Conservation (phyloP, 2,888 invertebrate genomes). For the Oxyteleia sp. region DNA sequence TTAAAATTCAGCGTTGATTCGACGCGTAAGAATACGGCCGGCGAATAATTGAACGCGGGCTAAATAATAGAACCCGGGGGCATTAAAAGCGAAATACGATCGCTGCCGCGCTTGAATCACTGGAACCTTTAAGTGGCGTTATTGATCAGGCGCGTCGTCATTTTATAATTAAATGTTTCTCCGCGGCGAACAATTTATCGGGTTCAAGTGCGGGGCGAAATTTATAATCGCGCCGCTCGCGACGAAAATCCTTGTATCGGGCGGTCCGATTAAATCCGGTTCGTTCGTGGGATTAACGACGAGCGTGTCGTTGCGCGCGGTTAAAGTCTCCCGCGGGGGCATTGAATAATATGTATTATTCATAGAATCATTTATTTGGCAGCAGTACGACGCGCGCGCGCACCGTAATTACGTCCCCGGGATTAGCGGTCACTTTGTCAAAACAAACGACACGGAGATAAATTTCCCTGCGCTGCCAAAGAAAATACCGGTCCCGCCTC, state of each 20-base stretch:
- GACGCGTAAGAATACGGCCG: conserved; percentile 15
- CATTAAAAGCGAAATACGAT: conserved; percentile 2
- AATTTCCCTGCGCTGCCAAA: conserved; percentile 76
- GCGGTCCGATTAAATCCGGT: conserved; percentile 42
- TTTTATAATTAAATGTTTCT: conserved; percentile 16
- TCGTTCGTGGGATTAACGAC: conserved; percentile 38
- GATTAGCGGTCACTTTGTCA: conserved; percentile 75
- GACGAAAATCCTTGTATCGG: conserved; percentile 23
- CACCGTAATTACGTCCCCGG: conserved; percentile 65
- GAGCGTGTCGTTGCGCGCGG: conserved; percentile 46
- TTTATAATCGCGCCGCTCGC: conserved; percentile 17
- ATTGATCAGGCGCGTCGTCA: background rate
- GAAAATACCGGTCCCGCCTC: conserved; percentile 79
- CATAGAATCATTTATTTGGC: conserved; percentile 72
- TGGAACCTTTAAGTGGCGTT: background rate
- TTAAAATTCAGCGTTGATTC: conserved; percentile 15
- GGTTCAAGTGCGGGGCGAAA: conserved; percentile 6
- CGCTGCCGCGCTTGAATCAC: background rate
- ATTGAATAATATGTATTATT: conserved; percentile 72
- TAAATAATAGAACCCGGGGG: conserved; percentile 6
- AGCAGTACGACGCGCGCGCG: conserved; percentile 61
- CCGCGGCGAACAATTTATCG: conserved; percentile 11
- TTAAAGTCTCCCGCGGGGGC: conserved; percentile 51
- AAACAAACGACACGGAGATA: conserved; percentile 81
- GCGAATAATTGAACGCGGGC: conserved; percentile 8